Evolutionary conservation across 2,797 vertebrate genomes (phyloP), one percentile per base, ranked within the genome.

Genomic region (Rhinella marina): DNA sequence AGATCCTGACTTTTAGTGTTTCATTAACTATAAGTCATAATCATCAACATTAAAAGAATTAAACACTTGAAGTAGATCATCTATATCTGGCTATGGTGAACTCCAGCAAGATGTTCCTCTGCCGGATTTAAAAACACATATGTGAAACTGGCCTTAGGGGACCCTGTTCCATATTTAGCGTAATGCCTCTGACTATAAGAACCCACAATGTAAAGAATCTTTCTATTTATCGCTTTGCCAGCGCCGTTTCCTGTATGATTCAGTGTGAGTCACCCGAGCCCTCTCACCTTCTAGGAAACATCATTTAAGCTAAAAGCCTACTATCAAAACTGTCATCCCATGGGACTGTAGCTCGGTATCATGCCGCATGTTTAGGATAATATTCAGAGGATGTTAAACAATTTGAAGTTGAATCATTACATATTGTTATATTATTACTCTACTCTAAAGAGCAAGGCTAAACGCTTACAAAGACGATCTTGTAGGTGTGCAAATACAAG

Each of bases 291-390:
- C 87, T 73, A 66, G 70, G 62, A 88, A 85, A 66, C 21, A 52
- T 85, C 52, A 81, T 81, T 85, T 75, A 81, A 76, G 78, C 72
- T 72, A 84, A 88, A 82, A 85, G 77, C 52, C 61, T 19, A 57
- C 29, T 72, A 88, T 85, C 66, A 85, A 82, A 81, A 76, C 11
- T 88, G 87, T 81, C 87, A 82, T 72, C 87, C 59, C 64, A 27
- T 48, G 87, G 78, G 83, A 86, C 72, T 21, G 13, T 25, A 50
- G 68, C 66, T 56, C 50, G 56, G 76, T 48, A 84, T 88, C 76
- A 59, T 80, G 87, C 73, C 3, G 82, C 56, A 85, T 57, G 23
- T 88, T 85, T 82, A 81, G 83, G 87, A 85, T 88, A 88, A 85
- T 85, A 85, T 76, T 32, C 25, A 66, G 83, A 81, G 62, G 77